Percentiles rank a stretch among this genome's conserved stretches.
Conservation (phyloP, 1,140 invertebrate species). For the Metopolophium dirhodum region DNA sequence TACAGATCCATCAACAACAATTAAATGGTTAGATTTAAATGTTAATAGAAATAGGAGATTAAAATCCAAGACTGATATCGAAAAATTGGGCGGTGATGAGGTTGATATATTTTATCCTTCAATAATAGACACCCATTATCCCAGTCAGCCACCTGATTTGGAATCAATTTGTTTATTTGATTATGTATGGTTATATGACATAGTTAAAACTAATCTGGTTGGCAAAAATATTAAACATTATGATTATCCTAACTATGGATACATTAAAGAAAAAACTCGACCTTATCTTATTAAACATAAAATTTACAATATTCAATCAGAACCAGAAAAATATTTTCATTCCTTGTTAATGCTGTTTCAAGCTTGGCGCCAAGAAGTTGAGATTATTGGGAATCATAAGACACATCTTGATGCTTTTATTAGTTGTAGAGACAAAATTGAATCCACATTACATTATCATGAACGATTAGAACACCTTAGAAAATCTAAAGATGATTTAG, state of each 20-base stretch:
- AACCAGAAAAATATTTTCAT: conserved; percentile 56
- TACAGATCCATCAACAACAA: too few species aligned
- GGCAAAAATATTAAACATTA: conserved; percentile 11
- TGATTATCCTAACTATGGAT: not conserved
- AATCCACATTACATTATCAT: conserved; percentile 59
- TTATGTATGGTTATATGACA: conserved; percentile 56
- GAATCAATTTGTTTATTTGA: conserved; percentile 59
- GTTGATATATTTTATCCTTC: too few species aligned
- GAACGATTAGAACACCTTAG: conserved; percentile 57
- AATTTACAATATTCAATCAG: conserved; percentile 27
- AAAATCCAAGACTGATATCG: too few species aligned
- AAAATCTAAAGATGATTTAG: not conserved
- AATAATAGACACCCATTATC: conserved; percentile 60
- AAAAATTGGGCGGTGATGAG: too few species aligned
- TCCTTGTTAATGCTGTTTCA: conserved; percentile 51
- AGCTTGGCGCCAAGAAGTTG: conserved; percentile 46
- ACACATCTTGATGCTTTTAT: conserved; percentile 33
- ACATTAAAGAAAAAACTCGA: conserved; percentile 16
- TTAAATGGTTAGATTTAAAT: too few species aligned
- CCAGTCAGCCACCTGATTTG: conserved; percentile 59
- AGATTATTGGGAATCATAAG: conserved; percentile 39
- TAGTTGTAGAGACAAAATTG: conserved; percentile 1
- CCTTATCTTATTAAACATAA: conserved; percentile 48
- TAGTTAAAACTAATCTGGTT: conserved; percentile 7
- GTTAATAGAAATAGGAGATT: too few species aligned